phyloP scores from a whole-genome alignment of 2,797 vertebrate species.

The Caiman crocodilus region DNA sequence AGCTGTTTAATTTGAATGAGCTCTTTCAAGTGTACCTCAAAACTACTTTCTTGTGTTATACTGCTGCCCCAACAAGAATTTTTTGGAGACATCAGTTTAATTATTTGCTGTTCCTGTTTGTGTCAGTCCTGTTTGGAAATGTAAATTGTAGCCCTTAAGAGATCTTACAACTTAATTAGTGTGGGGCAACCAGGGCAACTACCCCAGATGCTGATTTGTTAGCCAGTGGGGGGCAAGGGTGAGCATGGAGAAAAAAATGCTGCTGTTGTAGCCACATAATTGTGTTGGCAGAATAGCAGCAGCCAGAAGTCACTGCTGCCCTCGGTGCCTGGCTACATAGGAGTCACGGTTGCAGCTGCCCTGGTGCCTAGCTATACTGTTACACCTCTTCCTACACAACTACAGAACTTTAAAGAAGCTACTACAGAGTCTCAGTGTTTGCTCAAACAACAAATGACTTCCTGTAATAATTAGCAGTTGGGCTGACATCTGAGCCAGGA shows the following conservation, averaged over 20 bases:
- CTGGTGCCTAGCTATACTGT: too few species aligned
- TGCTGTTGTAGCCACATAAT: too few species aligned
- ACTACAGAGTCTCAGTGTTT: neutral
- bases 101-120: neutral
- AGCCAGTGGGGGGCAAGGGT: too few species aligned
- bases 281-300: too few species aligned
- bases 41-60: neutral
- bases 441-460: neutral
- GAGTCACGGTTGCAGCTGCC: too few species aligned
- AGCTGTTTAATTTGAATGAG: slow-evolving; percentile 1
- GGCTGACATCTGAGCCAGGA: neutral
- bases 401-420: neutral
- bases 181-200: too few species aligned
- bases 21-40: slow-evolving; percentile 15
- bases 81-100: neutral
- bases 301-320: neutral
- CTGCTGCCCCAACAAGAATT: neutral
- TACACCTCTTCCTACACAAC: too few species aligned
- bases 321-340: too few species aligned
- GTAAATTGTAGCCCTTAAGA: neutral
- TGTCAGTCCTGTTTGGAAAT: slow-evolving; percentile 29
- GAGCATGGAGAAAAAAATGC: too few species aligned
- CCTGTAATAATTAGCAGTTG: neutral
- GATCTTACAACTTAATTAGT: neutral
- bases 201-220: too few species aligned